Conservation (phyloP, 2,113 vertebrate species). For the Melospiza georgiana region DNA sequence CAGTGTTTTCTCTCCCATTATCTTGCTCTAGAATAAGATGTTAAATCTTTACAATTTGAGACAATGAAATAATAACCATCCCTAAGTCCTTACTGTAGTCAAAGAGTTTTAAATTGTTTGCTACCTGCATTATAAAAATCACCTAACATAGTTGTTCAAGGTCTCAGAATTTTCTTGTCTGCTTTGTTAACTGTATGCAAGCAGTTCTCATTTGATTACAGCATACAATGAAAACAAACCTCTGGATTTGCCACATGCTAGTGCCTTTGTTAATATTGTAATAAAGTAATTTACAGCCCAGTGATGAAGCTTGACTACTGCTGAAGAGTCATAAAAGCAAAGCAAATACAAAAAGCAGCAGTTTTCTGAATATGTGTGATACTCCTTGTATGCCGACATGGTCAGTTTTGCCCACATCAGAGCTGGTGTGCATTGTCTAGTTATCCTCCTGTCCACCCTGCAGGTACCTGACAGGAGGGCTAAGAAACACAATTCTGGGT, state of each 20-base stretch:
- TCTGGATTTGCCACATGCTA: background rate
- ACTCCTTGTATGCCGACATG: background rate
- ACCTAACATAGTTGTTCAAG: background rate
- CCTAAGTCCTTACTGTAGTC: background rate
- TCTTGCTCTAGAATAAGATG: constrained; percentile 22
- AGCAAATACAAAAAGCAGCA: background rate
- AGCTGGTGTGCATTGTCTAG: background rate
- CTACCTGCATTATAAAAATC: background rate
- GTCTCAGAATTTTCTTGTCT: background rate
- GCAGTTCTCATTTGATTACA: background rate
- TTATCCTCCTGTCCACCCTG: background rate
- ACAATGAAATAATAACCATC: constrained; percentile 6
- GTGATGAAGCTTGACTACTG: background rate
- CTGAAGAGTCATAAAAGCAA: background rate
- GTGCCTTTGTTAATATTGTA: background rate
- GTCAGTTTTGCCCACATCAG: background rate
- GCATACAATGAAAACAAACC: background rate
- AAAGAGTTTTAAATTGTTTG: background rate
- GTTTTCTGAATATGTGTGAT: background rate
- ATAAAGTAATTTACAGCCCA: background rate
- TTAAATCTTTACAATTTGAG: background rate
- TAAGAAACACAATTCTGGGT: background rate
- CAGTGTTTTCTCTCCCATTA: background rate
- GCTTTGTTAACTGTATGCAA: background rate
- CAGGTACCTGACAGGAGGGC: background rate